phyloP scores from a whole-genome alignment of 1,140 invertebrate species.

The Vollenhovia emeryi region DNA sequence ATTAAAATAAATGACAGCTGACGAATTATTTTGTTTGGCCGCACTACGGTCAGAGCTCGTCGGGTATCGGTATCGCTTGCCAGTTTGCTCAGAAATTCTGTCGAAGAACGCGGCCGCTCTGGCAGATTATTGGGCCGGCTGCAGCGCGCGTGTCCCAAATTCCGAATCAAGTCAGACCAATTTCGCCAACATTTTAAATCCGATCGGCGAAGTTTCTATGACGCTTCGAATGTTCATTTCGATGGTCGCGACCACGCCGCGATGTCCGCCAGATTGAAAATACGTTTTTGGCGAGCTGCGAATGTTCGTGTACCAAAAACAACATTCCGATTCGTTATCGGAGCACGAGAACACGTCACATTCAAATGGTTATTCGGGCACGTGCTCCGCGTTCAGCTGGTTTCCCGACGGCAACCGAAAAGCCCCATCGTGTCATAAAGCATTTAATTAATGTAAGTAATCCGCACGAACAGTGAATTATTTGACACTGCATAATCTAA shows the following conservation, averaged over 20 bases:
- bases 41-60: background rate
- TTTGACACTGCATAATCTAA: background rate
- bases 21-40: background rate
- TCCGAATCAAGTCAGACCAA: constrained; percentile 31
- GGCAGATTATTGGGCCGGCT: background rate
- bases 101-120: background rate
- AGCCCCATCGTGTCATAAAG: constrained; percentile 17
- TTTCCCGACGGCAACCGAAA: background rate
- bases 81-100: background rate
- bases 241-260: background rate
- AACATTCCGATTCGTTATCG: constrained; percentile 32
- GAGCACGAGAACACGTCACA: background rate
- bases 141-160: constrained; percentile 23
- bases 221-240: constrained; percentile 51
- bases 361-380: constrained; percentile 12
- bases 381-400: background rate
- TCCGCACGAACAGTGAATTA: background rate
- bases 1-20: background rate
- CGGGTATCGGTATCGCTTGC: background rate
- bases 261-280: background rate
- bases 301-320: constrained; percentile 18
- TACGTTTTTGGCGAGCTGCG: constrained; percentile 32
- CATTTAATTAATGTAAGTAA: constrained; percentile 35
- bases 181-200: constrained; percentile 54
- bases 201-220: constrained; percentile 22